Conservation (phyloP, 2,797 vertebrate genomes). For the Capromys pilorides region DNA sequence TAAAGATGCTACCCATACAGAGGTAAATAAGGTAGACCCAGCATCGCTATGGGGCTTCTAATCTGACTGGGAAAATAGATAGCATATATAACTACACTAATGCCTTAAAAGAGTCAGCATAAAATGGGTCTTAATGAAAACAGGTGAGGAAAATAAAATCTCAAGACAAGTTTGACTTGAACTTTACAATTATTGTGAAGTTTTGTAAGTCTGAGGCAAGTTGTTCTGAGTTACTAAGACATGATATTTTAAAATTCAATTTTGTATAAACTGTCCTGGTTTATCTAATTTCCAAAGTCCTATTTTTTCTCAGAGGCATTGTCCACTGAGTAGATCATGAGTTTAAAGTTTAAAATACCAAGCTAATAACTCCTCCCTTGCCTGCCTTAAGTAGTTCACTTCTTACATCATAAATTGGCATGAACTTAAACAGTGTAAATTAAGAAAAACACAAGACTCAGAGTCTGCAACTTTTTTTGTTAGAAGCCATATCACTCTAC, state of each 20-base stretch:
- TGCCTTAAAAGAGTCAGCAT: neutral
- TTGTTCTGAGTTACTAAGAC: neutral
- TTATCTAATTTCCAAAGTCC: neutral
- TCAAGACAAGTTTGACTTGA: neutral
- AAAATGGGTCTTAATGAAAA: neutral
- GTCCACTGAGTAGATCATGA: neutral
- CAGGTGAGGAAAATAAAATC: neutral
- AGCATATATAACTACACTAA: constrained; percentile 13
- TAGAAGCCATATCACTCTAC: neutral
- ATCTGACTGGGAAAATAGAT: neutral
- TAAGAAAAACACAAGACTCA: constrained; percentile 5
- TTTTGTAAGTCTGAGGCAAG: constrained; percentile 29
- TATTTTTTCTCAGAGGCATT: neutral
- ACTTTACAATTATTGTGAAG: constrained; percentile 1
- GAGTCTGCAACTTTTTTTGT: constrained; percentile 11
- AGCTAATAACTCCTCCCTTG: neutral
- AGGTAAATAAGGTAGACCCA: neutral
- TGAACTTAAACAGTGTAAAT: neutral
- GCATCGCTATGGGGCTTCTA: neutral
- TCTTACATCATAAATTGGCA: neutral
- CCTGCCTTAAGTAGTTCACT: neutral
- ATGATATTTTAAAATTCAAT: constrained; percentile 10
- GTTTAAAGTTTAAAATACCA: constrained; percentile 48
- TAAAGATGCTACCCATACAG: neutral
- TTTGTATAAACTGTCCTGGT: neutral